Evolutionary conservation across 2,888 invertebrate genomes (phyloP), one percentile per base, ranked within the genome.

Genomic region (Microplitis deprimator): DNA sequence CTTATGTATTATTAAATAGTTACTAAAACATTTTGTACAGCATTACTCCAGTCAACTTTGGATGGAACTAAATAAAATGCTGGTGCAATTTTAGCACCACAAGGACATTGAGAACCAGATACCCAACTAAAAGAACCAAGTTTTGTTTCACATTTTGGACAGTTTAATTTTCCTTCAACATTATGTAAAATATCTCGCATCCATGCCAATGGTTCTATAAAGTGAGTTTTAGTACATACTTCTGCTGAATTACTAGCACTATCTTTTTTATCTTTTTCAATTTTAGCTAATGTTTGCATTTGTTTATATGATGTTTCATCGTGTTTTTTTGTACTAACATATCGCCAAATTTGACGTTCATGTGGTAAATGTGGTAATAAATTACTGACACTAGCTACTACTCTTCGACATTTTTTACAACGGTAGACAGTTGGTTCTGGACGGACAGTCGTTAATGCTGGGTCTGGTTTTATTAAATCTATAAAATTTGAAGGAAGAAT

Each of bases 121-220:
- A 96, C 92, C 98, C 97, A 97, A 89, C 95, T 96, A 89, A 96
- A 97, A 77, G 95, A 96, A 40, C 97, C 98, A 79, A 97, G 91
- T 91, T 97, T 97, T 79, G 93, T 93, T 78, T 91, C 91, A 87
- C 97, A 97, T 89, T 96, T 95, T 68, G 97, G 96, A 89, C 97
- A 95, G 89, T 94, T 92, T 80, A 98, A 92, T 90, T 97, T 97
- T 61, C 97, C 97, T 85, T 95, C 94, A 13, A 94, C 92, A 76
- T 91, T 92, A 83, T 93, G 93, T 62, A 92, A 91, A 68, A 95
- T 93, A 84, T 93, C 92, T 71, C 92, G 91, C 97, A 97, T 97
- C 97, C 98, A 98, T 10, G 93, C 91, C 86, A 97, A 92, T 0
- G 98, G 98, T 91, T 97, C 97, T 79, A 97, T 92, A 90, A 97